Evolutionary conservation across 2,888 invertebrate species (phyloP).

Genomic region (Gymnosoma rotundatum): DNA sequence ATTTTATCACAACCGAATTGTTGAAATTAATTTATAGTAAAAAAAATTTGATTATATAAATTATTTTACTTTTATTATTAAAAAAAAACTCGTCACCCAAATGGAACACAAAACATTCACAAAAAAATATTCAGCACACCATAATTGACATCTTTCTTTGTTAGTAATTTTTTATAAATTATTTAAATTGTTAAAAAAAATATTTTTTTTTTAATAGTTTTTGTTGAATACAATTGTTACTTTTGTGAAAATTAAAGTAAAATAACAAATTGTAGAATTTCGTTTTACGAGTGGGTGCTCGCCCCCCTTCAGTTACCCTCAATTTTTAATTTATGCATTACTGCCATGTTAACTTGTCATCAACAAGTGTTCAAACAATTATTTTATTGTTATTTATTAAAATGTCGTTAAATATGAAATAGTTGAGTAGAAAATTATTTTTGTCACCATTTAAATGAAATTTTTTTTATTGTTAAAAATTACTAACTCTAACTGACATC

Average conservation of each 20-base stretch:
- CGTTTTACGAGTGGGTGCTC: background rate
- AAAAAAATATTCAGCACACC: background rate
- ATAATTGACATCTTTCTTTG: background rate
- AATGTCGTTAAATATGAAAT: conserved; percentile 8
- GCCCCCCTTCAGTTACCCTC: background rate
- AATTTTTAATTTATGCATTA: background rate
- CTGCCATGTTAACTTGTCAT: conserved; percentile 23
- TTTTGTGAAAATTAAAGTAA: background rate
- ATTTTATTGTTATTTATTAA: conserved; percentile 38
- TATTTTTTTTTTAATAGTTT: background rate
- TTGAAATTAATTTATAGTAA: background rate
- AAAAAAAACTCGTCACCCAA: conserved; percentile 2
- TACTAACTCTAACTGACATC: conserved; percentile 18
- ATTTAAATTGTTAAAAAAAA: conserved; percentile 9
- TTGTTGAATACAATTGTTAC: conserved; percentile 3
- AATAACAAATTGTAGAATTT: conserved; percentile 25
- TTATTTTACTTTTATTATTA: background rate
- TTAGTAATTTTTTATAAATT: conserved; percentile 20
- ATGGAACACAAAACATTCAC: background rate
- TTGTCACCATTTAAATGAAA: conserved; percentile 44
- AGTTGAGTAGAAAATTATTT: conserved; percentile 18
- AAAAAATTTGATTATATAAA: background rate
- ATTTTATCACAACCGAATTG: background rate
- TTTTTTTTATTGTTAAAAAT: conserved; percentile 19
- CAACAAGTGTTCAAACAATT: conserved; percentile 33